These are phyloP conservation scores for Megaceryle maxima DNA, from an alignment of 2,113 vertebrate genomes.

Conservation along the genomic window DNA sequence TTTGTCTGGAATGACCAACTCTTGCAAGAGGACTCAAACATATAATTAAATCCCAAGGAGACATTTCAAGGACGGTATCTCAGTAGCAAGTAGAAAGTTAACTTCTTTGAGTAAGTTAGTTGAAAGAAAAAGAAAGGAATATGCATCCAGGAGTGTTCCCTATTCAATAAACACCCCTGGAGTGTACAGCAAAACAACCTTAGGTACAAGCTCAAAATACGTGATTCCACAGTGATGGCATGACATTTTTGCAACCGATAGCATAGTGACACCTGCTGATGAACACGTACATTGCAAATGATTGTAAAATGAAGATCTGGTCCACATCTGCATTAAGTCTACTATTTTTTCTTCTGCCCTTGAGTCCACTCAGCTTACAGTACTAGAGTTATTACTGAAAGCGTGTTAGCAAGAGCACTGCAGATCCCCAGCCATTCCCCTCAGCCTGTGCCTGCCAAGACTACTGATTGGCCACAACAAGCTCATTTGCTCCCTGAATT, in stretches of 20 bases:
- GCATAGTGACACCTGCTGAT: slow-evolving; percentile 21
- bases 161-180: not conserved
- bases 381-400: accelerated
- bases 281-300: not conserved
- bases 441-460: not conserved
- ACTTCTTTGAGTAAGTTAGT: not conserved
- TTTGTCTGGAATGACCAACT: not conserved
- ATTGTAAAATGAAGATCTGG: not conserved
- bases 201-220: not conserved
- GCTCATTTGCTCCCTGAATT: not conserved
- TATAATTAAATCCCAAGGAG: not conserved
- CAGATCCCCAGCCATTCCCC: not conserved
- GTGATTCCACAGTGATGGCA: accelerated
- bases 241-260: not conserved
- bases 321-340: not conserved
- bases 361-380: not conserved
- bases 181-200: not conserved
- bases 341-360: accelerated
- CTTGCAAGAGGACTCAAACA: not conserved
- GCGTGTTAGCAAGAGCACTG: accelerated
- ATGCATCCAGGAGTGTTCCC: not conserved
- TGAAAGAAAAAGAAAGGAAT: not conserved
- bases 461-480: accelerated
- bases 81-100: not conserved
- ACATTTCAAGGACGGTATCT: not conserved